A percentile compares a stretch with the other conserved stretches of the same genome.
Evolutionary conservation across 2,797 vertebrate species (phyloP).

Genomic region (Galaxias olidus): DNA sequence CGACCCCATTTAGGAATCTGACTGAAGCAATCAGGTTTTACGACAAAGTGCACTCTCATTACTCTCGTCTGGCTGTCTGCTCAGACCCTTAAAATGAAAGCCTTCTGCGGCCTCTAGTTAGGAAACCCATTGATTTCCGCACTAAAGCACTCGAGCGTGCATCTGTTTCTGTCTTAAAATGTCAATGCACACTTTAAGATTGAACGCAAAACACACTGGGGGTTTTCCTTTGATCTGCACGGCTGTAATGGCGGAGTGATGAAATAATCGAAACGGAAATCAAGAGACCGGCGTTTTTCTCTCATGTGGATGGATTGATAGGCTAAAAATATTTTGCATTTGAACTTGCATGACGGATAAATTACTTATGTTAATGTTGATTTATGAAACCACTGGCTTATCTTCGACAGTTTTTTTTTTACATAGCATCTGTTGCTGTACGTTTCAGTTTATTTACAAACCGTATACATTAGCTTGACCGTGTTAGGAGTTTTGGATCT

Average conservation of each 20-base stretch:
- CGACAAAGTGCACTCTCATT: conserved; percentile 54
- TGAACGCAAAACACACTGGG: conserved; percentile 49
- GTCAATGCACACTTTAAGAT: conserved; percentile 55
- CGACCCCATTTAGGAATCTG: conserved; percentile 51
- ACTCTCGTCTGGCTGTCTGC: conserved; percentile 53
- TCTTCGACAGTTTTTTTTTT: neutral
- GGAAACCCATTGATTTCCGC: conserved; percentile 65
- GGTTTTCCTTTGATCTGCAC: conserved; percentile 64
- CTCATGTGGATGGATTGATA: conserved; percentile 35
- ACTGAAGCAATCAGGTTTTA: conserved; percentile 69
- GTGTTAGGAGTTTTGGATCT: no score
- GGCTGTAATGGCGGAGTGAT: conserved; percentile 46
- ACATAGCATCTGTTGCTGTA: no score
- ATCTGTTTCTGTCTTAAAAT: conserved; percentile 54
- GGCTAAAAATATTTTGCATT: no score
- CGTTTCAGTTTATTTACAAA: no score
- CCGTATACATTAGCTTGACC: no score
- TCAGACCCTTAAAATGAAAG: conserved; percentile 37
- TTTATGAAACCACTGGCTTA: no score
- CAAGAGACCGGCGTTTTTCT: conserved; percentile 50
- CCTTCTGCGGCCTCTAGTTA: conserved; percentile 53
- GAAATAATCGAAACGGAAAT: conserved; percentile 71
- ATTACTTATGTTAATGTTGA: no score
- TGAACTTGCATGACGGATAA: no score
- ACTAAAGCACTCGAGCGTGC: conserved; percentile 47